These are phyloP conservation scores for Lamprologus speciosus DNA, from an alignment of 2,113 vertebrate species.

Conservation along the genomic window DNA sequence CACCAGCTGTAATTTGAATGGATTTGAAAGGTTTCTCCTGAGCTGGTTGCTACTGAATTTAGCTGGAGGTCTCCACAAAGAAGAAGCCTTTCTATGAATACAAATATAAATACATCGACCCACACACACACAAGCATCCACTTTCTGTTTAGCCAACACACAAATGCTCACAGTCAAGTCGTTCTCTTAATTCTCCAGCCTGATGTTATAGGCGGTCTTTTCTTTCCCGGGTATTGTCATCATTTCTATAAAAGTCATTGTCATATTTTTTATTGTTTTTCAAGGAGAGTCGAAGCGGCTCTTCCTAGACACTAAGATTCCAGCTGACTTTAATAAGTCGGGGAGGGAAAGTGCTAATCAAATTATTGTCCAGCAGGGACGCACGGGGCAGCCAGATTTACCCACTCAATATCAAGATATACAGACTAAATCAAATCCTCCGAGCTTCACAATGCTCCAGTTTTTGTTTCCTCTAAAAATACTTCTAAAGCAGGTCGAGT, in stretches of 20 bases:
- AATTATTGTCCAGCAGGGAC: slow-evolving; percentile 19
- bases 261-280: neutral
- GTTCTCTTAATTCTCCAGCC: neutral
- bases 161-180: neutral
- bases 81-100: neutral
- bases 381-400: slow-evolving; percentile 3
- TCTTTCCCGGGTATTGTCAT: neutral
- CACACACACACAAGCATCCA: neutral
- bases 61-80: slow-evolving; percentile 29
- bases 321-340: slow-evolving; percentile 2
- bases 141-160: neutral
- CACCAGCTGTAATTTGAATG: slow-evolving; percentile 40
- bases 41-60: slow-evolving; percentile 25
- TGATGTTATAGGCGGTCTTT: neutral
- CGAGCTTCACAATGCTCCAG: neutral
- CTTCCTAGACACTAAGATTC: neutral
- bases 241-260: neutral
- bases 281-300: neutral
- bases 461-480: neutral
- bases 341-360: slow-evolving; percentile 2
- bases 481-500: neutral
- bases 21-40: slow-evolving; percentile 36
- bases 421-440: slow-evolving; percentile 3
- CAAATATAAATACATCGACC: neutral
- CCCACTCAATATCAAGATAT: slow-evolving; percentile 10